A percentile compares a stretch with the other conserved stretches of the same genome.
Evolutionary conservation across 1,140 invertebrate genomes (phyloP).

Genomic region (Oedothorax gibbosus): DNA sequence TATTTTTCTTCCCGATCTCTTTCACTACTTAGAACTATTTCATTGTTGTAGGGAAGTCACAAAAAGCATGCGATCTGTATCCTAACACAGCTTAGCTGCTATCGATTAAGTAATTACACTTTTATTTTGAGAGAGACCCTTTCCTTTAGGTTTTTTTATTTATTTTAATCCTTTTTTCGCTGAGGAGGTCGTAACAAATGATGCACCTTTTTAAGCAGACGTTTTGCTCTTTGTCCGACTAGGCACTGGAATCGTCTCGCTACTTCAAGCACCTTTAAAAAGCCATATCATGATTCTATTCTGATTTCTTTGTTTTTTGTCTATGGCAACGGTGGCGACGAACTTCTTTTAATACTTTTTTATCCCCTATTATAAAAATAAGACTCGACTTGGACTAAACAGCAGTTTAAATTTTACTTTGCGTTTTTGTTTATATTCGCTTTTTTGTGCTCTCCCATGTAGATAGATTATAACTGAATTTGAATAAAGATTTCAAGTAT

Average conservation of each 20-base stretch:
- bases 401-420: too few relatives aligned
- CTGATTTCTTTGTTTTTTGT: not conserved
- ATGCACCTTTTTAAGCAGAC: conserved; percentile 48
- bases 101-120: conserved; percentile 60
- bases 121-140: conserved; percentile 38
- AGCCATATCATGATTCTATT: not conserved
- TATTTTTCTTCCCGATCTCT: too few relatives aligned
- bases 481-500: too few relatives aligned
- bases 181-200: conserved; percentile 44
- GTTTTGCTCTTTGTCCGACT: conserved; percentile 34
- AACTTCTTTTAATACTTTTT: not conserved
- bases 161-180: conserved; percentile 29
- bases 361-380: too few relatives aligned
- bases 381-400: too few relatives aligned
- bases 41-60: conserved; percentile 25
- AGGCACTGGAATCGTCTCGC: not conserved
- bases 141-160: conserved; percentile 16
- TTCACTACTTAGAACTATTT: conserved; percentile 44
- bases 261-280: conserved; percentile 14
- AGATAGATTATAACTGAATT: too few relatives aligned
- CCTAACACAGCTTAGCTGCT: conserved; percentile 48
- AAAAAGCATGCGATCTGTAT: conserved; percentile 49
- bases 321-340: conserved; percentile 13
- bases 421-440: too few relatives aligned
- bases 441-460: too few relatives aligned